A percentile compares a stretch with the other conserved stretches of the same genome.
phyloP scores from a whole-genome alignment of 1,140 invertebrate genomes.

The Megalopta genalis region DNA sequence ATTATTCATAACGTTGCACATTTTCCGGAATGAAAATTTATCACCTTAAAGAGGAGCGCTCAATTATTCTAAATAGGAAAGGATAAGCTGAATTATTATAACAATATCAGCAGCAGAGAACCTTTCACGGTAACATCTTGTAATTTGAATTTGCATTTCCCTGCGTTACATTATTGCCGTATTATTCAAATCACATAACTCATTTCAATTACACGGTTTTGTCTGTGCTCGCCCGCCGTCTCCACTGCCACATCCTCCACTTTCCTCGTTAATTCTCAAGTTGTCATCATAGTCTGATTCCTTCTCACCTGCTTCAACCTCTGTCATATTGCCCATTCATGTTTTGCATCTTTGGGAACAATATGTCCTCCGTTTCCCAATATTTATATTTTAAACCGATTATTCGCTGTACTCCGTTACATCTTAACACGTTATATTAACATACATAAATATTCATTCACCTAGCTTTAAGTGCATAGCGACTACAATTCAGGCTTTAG shows the following conservation, averaged over 20 bases:
- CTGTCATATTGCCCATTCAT: constrained; percentile 18
- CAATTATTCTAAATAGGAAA: neutral
- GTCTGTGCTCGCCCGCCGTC: neutral
- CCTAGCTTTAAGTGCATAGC: too few relatives aligned
- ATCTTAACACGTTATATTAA: too few relatives aligned
- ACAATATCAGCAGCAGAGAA: neutral
- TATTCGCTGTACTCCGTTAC: too few relatives aligned
- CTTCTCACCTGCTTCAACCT: constrained; percentile 36
- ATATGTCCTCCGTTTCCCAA: constrained; percentile 46
- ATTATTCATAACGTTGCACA: neutral
- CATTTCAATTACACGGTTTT: constrained; percentile 17
- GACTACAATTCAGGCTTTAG: too few relatives aligned
- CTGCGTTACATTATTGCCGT: constrained; percentile 8
- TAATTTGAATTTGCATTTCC: constrained; percentile 18
- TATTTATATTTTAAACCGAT: too few relatives aligned
- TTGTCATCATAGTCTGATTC: constrained; percentile 32
- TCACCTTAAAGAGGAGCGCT: neutral
- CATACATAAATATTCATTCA: too few relatives aligned
- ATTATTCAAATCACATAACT: constrained; percentile 36
- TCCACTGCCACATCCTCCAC: neutral
- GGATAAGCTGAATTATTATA: constrained; percentile 19
- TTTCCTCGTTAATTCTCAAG: constrained; percentile 28
- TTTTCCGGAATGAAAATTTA: neutral
- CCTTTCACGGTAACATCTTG: neutral
- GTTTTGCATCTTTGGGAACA: constrained; percentile 50